Evolutionary conservation across 2,113 vertebrate species (phyloP).

Genomic region (Gadus macrocephalus): DNA sequence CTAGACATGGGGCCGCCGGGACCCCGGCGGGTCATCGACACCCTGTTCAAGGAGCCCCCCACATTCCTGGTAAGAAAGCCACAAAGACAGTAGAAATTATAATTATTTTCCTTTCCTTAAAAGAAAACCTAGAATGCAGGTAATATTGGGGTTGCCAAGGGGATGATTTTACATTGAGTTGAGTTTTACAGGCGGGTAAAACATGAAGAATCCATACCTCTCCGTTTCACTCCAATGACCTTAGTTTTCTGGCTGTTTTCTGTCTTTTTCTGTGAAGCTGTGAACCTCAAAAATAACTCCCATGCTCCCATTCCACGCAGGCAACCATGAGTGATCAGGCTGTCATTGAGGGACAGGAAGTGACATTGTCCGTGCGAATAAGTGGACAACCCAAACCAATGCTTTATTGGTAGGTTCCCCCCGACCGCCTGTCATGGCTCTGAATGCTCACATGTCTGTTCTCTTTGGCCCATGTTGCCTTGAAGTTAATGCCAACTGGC

Average conservation of each 20-base stretch:
- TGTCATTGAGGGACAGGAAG: conserved; percentile 89
- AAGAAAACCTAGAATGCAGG: too few species aligned
- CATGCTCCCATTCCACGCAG: conserved; percentile 62
- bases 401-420: conserved; percentile 87
- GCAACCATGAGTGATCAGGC: conserved; percentile 81
- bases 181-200: too few species aligned
- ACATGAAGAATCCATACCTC: too few species aligned
- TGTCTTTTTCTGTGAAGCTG: too few species aligned
- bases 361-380: conserved; percentile 84
- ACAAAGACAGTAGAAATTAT: not conserved
- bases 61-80: conserved; percentile 82
- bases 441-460: not conserved
- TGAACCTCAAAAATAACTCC: conserved; percentile 9
- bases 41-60: conserved; percentile 84
- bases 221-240: too few species aligned
- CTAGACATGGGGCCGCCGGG: conserved; percentile 74
- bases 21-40: conserved; percentile 61
- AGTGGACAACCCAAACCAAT: conserved; percentile 93
- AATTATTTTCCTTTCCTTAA: not conserved
- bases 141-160: too few species aligned
- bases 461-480: conserved; percentile 10
- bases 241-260: too few species aligned
- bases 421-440: not conserved
- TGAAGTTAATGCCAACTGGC: not conserved
- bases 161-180: too few species aligned